Conservation (phyloP, 2,888 invertebrate genomes). For the Melieria omissa region DNA sequence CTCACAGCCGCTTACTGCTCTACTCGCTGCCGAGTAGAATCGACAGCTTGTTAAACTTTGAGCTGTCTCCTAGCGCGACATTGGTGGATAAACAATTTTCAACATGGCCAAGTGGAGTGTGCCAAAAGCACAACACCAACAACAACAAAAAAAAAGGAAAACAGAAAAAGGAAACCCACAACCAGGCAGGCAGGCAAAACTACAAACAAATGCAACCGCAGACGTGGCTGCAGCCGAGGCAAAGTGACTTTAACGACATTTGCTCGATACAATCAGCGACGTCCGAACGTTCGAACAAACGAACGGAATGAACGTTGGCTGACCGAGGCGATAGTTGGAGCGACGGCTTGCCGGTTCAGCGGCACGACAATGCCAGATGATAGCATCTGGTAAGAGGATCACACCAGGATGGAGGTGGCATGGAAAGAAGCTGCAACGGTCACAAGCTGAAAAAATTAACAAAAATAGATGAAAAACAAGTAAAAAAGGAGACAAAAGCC, state of each 20-base stretch:
- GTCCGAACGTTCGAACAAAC: neutral
- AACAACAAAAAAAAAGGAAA: constrained; percentile 29
- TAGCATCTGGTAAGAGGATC: constrained; percentile 49
- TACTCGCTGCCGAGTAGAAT: constrained; percentile 25
- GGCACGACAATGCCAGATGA: constrained; percentile 30
- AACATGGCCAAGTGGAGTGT: constrained; percentile 15
- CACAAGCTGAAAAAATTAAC: neutral
- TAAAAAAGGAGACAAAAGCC: constrained; percentile 11
- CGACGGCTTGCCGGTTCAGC: neutral
- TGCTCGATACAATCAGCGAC: constrained; percentile 29
- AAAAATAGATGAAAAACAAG: constrained; percentile 27
- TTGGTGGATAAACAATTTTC: constrained; percentile 56
- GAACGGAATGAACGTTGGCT: constrained; percentile 5
- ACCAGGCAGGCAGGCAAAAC: constrained; percentile 31
- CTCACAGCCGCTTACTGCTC: too few species aligned
- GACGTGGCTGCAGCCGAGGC: constrained; percentile 11
- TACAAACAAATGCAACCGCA: constrained; percentile 23
- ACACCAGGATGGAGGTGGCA: constrained; percentile 33
- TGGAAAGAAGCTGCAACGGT: neutral
- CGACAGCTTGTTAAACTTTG: constrained; percentile 60
- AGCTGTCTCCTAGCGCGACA: constrained; percentile 60
- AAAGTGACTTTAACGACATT: constrained; percentile 29
- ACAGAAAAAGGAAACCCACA: constrained; percentile 24
- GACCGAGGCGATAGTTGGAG: neutral
- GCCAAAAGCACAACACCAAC: constrained; percentile 24